phyloP scores from a whole-genome alignment of 2,113 vertebrate genomes.

The Neodon shergylaensis region DNA sequence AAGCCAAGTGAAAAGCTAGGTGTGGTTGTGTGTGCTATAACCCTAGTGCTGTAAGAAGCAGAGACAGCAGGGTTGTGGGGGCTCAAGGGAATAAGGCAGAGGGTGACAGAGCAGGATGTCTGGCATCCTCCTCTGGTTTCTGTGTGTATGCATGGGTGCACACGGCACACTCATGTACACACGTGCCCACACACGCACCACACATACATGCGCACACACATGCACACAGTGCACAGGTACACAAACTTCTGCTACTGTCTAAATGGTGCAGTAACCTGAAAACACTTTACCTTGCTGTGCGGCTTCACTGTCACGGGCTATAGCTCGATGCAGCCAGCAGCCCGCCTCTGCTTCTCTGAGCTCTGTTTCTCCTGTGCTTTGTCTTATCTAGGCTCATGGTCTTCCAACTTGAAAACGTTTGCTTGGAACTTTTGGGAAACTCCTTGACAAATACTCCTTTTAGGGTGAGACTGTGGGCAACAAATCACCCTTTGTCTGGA shows the following conservation, averaged over 20 bases:
- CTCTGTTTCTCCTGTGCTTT: background rate
- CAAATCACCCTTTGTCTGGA: background rate
- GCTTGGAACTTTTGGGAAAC: background rate
- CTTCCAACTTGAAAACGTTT: background rate
- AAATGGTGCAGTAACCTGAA: no score
- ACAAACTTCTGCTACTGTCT: background rate
- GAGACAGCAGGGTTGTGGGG: background rate
- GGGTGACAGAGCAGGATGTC: background rate
- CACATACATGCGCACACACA: no score
- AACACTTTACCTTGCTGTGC: no score
- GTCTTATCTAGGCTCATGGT: background rate
- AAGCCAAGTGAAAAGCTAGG: background rate
- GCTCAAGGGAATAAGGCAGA: background rate
- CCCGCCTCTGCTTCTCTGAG: background rate
- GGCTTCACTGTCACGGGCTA: background rate
- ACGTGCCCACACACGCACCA: rapidly evolving
- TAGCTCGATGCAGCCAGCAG: background rate
- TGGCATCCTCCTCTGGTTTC: background rate
- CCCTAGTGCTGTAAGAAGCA: background rate
- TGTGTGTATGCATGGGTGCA: background rate
- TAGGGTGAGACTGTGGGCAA: background rate
- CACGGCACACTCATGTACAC: background rate
- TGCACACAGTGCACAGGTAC: no score
- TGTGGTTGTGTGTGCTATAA: background rate
- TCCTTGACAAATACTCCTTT: background rate